phyloP scores from a whole-genome alignment of 2,888 invertebrate species.

The Cecidostiba fungosa region DNA sequence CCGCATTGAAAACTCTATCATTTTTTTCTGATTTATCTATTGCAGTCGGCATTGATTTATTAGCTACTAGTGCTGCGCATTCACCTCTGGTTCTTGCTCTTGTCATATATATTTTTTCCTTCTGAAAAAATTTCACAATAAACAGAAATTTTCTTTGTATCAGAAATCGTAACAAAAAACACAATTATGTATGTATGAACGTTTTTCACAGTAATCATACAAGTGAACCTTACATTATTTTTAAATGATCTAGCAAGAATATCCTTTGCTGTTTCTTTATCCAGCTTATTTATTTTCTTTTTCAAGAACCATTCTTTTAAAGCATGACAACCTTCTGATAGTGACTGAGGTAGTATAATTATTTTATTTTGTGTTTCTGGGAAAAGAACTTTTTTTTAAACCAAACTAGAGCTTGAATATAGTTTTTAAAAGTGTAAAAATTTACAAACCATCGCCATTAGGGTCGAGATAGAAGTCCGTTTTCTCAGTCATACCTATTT shows the following conservation, averaged over 20 bases:
- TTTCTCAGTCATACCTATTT: background rate
- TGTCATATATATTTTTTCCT: background rate
- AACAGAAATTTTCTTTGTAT: background rate
- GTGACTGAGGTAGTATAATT: conserved; percentile 15
- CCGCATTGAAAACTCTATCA: background rate
- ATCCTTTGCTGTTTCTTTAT: conserved; percentile 20
- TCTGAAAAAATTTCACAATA: background rate
- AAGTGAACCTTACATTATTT: background rate
- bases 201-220: background rate
- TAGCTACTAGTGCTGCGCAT: background rate
- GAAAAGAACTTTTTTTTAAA: background rate
- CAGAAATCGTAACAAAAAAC: no score
- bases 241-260: conserved; percentile 11
- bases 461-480: background rate
- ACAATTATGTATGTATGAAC: background rate
- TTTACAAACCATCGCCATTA: background rate
- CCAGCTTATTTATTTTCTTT: background rate
- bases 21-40: background rate
- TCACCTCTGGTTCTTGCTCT: background rate
- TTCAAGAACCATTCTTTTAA: background rate
- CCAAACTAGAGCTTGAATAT: background rate
- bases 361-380: conserved; percentile 11
- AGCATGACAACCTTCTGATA: conserved; percentile 10
- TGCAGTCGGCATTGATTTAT: background rate
- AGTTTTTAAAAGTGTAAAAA: background rate